Evolutionary conservation across 2,113 vertebrate species (phyloP).

Genomic region (Hirundichthys speculiger): DNA sequence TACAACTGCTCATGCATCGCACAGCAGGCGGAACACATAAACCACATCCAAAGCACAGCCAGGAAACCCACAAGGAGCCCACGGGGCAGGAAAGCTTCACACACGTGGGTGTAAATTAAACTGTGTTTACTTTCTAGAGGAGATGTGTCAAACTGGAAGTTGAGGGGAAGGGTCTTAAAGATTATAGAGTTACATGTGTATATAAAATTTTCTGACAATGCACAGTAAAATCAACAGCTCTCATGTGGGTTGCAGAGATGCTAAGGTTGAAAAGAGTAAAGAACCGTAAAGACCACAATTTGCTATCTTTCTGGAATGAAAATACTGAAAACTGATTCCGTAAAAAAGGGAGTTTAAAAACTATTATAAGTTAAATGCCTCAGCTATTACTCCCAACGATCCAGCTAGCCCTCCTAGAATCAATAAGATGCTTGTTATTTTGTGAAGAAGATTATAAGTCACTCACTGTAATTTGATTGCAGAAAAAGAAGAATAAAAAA

Average conservation of each 20-base stretch:
- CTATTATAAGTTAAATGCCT: too few relatives aligned
- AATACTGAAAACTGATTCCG: not conserved
- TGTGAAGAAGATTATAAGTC: too few relatives aligned
- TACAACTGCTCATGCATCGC: conserved; percentile 49
- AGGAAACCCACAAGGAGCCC: conserved; percentile 73
- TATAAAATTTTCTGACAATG: conserved; percentile 21
- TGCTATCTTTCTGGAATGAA: conserved; percentile 1
- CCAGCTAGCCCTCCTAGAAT: too few relatives aligned
- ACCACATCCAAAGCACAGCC: conserved; percentile 65
- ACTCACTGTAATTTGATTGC: too few relatives aligned
- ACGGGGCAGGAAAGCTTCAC: conserved; percentile 45
- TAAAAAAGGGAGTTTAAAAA: too few relatives aligned
- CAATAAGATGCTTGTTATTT: too few relatives aligned
- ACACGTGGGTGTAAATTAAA: conserved; percentile 59
- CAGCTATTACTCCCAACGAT: too few relatives aligned
- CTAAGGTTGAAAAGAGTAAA: not conserved
- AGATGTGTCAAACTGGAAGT: conserved; percentile 38
- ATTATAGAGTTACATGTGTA: not conserved
- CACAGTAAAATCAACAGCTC: conserved; percentile 11
- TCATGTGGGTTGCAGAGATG: conserved; percentile 17
- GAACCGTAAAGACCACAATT: not conserved
- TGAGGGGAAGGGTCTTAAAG: conserved; percentile 6
- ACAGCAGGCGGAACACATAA: conserved; percentile 59
- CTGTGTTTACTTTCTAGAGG: conserved; percentile 53
- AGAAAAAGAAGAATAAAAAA: too few relatives aligned